Conservation (phyloP, 2,113 vertebrate genomes). For the Gobius niger region DNA sequence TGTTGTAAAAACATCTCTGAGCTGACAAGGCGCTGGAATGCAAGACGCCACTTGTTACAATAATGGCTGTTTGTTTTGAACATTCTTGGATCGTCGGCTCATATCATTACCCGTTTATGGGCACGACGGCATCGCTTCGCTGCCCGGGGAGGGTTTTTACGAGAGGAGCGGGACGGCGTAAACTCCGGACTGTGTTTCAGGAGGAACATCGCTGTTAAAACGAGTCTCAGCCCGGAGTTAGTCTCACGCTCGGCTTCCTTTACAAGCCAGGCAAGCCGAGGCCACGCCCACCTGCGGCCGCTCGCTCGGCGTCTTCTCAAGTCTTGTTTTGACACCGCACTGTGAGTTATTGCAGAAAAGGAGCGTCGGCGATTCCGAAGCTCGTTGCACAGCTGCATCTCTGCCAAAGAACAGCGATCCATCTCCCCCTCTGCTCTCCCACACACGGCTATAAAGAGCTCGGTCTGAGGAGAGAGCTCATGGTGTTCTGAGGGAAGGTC, state of each 20-base stretch:
- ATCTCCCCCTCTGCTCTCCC: no score
- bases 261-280: constrained; percentile 29
- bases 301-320: constrained; percentile 9
- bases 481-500: no score
- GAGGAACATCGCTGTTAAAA: neutral
- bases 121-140: no score
- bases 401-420: no score
- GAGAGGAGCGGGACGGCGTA: neutral
- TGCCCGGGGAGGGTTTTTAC: neutral
- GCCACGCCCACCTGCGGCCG: constrained; percentile 30
- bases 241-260: constrained; percentile 3
- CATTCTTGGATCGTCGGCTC: neutral
- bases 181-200: neutral
- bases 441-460: no score
- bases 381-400: no score
- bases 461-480: no score
- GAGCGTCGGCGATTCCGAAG: no score
- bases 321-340: constrained; percentile 3
- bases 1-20: neutral
- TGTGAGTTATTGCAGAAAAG: no score
- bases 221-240: neutral
- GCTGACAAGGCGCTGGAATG: neutral
- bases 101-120: neutral
- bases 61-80: neutral
- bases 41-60: neutral